A percentile compares a stretch with the other conserved stretches of the same genome.
Evolutionary conservation across 2,888 invertebrate genomes (phyloP).

Genomic region (Gandaritis pyraliata): DNA sequence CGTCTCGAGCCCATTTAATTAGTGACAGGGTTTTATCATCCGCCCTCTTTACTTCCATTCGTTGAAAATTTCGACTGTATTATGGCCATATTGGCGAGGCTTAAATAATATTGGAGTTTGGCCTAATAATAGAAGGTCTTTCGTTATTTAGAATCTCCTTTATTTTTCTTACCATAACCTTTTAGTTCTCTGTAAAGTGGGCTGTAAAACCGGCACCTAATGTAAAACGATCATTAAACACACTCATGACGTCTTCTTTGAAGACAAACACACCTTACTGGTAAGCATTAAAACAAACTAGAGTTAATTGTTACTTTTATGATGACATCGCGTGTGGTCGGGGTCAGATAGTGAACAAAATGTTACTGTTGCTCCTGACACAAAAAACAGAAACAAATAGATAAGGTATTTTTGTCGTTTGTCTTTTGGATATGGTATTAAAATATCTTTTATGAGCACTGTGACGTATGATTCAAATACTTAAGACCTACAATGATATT

Average conservation of each 20-base stretch:
- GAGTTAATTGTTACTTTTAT: constrained; percentile 79
- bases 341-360: constrained; percentile 70
- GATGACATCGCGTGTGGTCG: constrained; percentile 73
- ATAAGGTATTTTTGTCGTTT: constrained; percentile 17
- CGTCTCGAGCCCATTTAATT: constrained; percentile 80
- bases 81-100: constrained; percentile 72
- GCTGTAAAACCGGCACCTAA: constrained; percentile 39
- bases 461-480: too few species aligned
- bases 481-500: too few species aligned
- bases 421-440: neutral
- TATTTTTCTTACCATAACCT: constrained; percentile 24
- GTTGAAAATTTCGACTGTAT: constrained; percentile 71
- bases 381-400: constrained; percentile 14
- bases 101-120: constrained; percentile 69
- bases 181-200: constrained; percentile 38
- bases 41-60: constrained; percentile 73
- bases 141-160: constrained; percentile 45
- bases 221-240: constrained; percentile 58
- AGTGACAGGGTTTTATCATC: constrained; percentile 81
- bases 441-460: neutral
- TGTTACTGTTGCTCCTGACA: constrained; percentile 55
- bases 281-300: constrained; percentile 69
- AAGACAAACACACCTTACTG: constrained; percentile 68
- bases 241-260: constrained; percentile 69
- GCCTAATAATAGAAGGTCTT: constrained; percentile 57